Percentiles rank a stretch among this genome's conserved stretches.
Conservation (phyloP, 2,888 invertebrate species). For the Eupithecia pulchellata region DNA sequence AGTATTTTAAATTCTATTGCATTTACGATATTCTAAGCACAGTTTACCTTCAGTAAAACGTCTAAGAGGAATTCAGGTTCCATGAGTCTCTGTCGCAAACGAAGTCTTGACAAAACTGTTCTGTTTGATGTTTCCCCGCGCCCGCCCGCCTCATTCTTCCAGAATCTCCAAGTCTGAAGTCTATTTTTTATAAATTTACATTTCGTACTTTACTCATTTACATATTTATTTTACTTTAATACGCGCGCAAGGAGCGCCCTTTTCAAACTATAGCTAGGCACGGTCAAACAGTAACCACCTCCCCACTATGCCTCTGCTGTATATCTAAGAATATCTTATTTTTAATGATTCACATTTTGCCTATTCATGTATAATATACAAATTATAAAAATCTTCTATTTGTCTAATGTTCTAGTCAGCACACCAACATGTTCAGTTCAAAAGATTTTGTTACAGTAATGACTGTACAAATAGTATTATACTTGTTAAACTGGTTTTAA, state of each 20-base stretch:
- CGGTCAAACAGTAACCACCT: constrained; percentile 65
- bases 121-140: constrained; percentile 14
- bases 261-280: constrained; percentile 60
- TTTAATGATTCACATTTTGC: constrained; percentile 82
- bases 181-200: constrained; percentile 61
- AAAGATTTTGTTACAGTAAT: not conserved
- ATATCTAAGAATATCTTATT: constrained; percentile 73
- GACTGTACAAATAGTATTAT: too few species aligned
- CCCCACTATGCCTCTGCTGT: constrained; percentile 69
- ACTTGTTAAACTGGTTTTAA: not conserved
- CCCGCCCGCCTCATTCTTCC: constrained; percentile 42
- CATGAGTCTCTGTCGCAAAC: constrained; percentile 46
- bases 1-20: constrained; percentile 42
- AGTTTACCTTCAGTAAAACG: constrained; percentile 19
- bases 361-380: constrained; percentile 84
- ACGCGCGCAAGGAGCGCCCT: constrained; percentile 27
- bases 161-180: constrained; percentile 67
- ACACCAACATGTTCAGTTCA: constrained; percentile 38
- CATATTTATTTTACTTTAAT: constrained; percentile 46
- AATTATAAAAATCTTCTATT: constrained; percentile 74
- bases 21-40: constrained; percentile 42
- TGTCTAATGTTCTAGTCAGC: constrained; percentile 57
- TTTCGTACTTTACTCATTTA: constrained; percentile 55
- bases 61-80: constrained; percentile 32
- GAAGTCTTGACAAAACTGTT: constrained; percentile 74